A percentile compares a stretch with the other conserved stretches of the same genome.
phyloP scores from a whole-genome alignment of 2,888 invertebrate genomes.

The Drosophila falleni region DNA sequence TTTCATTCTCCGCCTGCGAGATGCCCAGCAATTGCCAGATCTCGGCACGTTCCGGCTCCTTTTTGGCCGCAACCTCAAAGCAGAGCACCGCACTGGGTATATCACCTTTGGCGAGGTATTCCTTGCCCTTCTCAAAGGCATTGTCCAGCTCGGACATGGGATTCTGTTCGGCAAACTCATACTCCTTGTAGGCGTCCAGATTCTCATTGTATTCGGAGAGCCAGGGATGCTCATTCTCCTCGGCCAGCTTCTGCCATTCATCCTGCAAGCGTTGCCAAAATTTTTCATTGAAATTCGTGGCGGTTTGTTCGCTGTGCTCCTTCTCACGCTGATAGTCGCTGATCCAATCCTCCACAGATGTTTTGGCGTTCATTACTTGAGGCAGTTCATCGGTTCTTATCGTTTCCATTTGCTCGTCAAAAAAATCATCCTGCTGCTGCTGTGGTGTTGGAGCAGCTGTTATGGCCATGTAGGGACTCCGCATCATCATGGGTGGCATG shows the following conservation, averaged over 20 bases:
- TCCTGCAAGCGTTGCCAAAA: conserved; percentile 90
- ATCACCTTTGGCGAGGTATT: conserved; percentile 93
- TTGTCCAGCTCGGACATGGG: conserved; percentile 91
- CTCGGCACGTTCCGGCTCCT: conserved; percentile 91
- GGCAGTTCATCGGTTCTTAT: conserved; percentile 59
- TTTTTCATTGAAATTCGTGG: conserved; percentile 87
- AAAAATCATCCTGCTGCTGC: conserved; percentile 54
- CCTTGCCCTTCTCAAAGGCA: conserved; percentile 94
- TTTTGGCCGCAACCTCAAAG: conserved; percentile 97
- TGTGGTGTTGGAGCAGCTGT: conserved; percentile 17
- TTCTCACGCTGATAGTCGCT: conserved; percentile 87
- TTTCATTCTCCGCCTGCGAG: conserved; percentile 99
- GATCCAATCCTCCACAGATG: conserved; percentile 82
- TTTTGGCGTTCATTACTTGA: conserved; percentile 44
- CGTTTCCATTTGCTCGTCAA: conserved; percentile 68
- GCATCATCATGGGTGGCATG: conserved; percentile 49
- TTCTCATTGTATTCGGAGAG: conserved; percentile 88
- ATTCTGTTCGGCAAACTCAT: conserved; percentile 89
- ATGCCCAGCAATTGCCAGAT: conserved; percentile 95
- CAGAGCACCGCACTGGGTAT: conserved; percentile 97
- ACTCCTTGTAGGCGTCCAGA: conserved; percentile 88
- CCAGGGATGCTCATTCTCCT: conserved; percentile 89
- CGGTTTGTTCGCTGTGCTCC: conserved; percentile 87
- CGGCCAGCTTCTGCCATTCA: conserved; percentile 92
- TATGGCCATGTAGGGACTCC: conserved; percentile 50